Conservation (phyloP, 2,797 vertebrate genomes). For the Sandelia bainsii region DNA sequence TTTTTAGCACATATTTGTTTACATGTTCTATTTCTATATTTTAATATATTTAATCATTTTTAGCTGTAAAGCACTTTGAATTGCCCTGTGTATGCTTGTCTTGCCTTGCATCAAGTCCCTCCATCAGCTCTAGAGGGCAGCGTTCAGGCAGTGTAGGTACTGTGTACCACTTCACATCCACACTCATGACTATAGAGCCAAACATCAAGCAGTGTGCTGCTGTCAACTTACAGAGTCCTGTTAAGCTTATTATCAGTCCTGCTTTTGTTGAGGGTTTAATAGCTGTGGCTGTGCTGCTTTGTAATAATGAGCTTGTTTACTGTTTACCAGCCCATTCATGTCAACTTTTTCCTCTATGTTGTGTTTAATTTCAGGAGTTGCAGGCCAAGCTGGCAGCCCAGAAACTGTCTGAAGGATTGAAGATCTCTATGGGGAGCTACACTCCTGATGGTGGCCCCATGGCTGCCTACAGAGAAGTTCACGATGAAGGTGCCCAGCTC, state of each 20-base stretch:
- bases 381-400: conserved; percentile 93
- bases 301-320: conserved; percentile 58
- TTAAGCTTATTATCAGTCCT: conserved; percentile 61
- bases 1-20: too few species aligned
- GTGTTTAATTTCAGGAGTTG: conserved; percentile 87
- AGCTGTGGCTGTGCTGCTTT: conserved; percentile 56
- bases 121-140: conserved; percentile 64
- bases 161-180: conserved; percentile 15
- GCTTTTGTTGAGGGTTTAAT: conserved; percentile 64
- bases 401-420: conserved; percentile 90
- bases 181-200: conserved; percentile 53
- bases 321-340: conserved; percentile 71
- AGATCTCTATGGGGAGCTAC: conserved; percentile 88
- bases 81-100: not conserved
- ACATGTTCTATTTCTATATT: too few species aligned
- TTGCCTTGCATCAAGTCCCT: not conserved
- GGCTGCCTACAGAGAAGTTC: conserved; percentile 89
- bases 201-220: conserved; percentile 57
- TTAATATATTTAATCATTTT: not conserved
- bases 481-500: conserved; percentile 85
- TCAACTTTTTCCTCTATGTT: conserved; percentile 63
- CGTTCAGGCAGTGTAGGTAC: conserved; percentile 13
- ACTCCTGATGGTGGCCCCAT: conserved; percentile 85
- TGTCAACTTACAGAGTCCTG: conserved; percentile 50
- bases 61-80: not conserved